A percentile compares a stretch with the other conserved stretches of the same genome.
These are phyloP conservation scores for Aurelia aurita DNA, from an alignment of 30 jellyfish, hydroid and myxozoan species.

Conservation along the genomic window DNA sequence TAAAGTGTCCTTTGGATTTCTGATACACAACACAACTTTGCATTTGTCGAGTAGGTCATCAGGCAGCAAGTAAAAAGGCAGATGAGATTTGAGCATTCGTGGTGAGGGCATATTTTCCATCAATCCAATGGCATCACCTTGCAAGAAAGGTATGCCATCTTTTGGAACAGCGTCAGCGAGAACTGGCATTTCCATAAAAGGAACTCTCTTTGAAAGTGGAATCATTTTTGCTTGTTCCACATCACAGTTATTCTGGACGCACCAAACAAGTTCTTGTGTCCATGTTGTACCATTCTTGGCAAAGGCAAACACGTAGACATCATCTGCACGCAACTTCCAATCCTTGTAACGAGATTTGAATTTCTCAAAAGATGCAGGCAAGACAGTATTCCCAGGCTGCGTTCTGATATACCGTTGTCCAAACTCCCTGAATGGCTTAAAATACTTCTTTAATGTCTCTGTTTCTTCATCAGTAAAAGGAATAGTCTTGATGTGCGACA, in stretches of 20 bases:
- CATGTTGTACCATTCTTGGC: constrained; percentile 62
- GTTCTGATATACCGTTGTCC: constrained; percentile 23
- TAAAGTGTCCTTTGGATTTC: constrained; percentile 57
- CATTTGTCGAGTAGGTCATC: constrained; percentile 38
- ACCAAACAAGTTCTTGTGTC: constrained; percentile 46
- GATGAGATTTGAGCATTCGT: constrained; percentile 30
- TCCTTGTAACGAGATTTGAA: constrained; percentile 1
- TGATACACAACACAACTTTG: constrained; percentile 46
- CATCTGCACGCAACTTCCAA: constrained; percentile 41
- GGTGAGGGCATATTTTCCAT: constrained; percentile 43
- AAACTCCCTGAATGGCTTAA: neutral
- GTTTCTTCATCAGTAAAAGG: neutral
- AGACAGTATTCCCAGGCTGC: constrained; percentile 31
- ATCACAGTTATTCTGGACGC: constrained; percentile 1
- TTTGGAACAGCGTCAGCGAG: neutral
- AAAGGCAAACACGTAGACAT: constrained; percentile 15
- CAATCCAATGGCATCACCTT: neutral
- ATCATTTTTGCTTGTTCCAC: neutral
- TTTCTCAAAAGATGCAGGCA: constrained; percentile 52
- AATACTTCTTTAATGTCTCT: neutral
- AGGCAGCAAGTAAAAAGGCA: constrained; percentile 56
- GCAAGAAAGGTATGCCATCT: neutral
- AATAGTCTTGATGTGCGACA: neutral
- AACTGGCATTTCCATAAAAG: constrained; percentile 3
- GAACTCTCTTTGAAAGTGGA: neutral